These are phyloP conservation scores for Mormyrops attenuatus DNA, from an alignment of 2,797 vertebrate species.

Conservation along the genomic window DNA sequence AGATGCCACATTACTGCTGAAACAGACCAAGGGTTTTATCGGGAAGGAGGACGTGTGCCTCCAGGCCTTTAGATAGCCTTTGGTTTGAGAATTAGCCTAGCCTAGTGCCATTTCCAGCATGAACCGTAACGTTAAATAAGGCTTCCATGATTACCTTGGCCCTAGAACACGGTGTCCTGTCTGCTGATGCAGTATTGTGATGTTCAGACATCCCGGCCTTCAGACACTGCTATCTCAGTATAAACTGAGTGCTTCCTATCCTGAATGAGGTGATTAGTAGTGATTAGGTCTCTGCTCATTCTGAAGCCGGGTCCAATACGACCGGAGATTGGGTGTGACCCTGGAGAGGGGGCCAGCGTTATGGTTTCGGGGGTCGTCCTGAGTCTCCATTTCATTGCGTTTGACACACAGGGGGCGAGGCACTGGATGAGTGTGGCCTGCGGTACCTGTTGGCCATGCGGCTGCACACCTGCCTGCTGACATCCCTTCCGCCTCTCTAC, in stretches of 20 bases:
- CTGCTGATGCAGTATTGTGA: neutral
- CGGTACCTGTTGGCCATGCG: conserved; percentile 93
- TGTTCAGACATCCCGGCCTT: neutral
- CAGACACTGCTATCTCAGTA: neutral
- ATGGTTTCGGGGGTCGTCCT: neutral
- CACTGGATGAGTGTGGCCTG: conserved; percentile 91
- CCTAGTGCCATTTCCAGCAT: neutral
- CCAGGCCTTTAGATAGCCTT: neutral
- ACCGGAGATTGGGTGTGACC: neutral
- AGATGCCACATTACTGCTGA: neutral
- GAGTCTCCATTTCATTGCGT: neutral
- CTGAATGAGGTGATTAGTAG: neutral
- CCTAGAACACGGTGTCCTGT: neutral
- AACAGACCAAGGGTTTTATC: neutral
- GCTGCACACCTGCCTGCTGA: conserved; percentile 91
- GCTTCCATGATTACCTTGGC: neutral
- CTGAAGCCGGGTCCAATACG: neutral
- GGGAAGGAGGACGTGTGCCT: neutral
- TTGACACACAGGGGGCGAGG: conserved; percentile 76
- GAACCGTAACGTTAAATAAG: neutral
- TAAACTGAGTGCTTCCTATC: neutral
- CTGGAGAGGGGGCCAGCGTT: neutral
- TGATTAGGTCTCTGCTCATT: neutral
- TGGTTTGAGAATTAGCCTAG: neutral
- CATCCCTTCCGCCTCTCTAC: conserved; percentile 91